Base-by-base conservation (phyloP, 2,888 invertebrate genomes). In the Aporophyla lueneburgensis region DNA sequence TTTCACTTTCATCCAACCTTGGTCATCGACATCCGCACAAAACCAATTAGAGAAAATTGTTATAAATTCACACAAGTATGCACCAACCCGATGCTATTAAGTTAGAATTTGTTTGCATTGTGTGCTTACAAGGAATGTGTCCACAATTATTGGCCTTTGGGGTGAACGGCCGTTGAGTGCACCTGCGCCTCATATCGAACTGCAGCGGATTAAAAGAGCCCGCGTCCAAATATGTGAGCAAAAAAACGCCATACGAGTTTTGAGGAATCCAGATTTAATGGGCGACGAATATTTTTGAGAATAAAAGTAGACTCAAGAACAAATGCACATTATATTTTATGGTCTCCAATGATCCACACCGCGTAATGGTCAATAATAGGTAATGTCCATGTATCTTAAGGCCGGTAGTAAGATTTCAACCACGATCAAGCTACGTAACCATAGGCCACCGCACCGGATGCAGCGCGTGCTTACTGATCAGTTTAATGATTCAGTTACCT, bases 1-100 rank as follows among this genome's bases (percentile, higher is more conserved):
- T 94, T 94, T 95, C 94, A 93, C 95, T 95, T 95, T 95, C 93
- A 92, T 92, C 90, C 89, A 90, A 91, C 91, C 92, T 92, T 93
- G 93, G 92, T 91, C 91, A 91, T 92, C 93, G 93, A 93, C 93
- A 90, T 91, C 90, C 87, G 85, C 86, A 87, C 87, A 87, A 87
- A 76, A 80, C 81, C 85, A 91, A 90, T 90, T 89, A 90, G 83
- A 90, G 87, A 86, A 89, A 90, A 90, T 87, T 85, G 74, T 72
- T 78, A 85, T 77, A 85, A 87, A 85, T 86, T 73, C 74, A 84
- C 76, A 84, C 80, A 74, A 76, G 72, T 79, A 78, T 76, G 63
- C 81, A 75, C 73, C 79, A 82, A 80, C 67, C 58, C 54, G 69
- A 67, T 76, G 71, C 24, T 71, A 77, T 73, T 53, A 53, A 66